Base-by-base conservation (phyloP, 2,113 vertebrate genomes). In the Erpornis zantholeuca region DNA sequence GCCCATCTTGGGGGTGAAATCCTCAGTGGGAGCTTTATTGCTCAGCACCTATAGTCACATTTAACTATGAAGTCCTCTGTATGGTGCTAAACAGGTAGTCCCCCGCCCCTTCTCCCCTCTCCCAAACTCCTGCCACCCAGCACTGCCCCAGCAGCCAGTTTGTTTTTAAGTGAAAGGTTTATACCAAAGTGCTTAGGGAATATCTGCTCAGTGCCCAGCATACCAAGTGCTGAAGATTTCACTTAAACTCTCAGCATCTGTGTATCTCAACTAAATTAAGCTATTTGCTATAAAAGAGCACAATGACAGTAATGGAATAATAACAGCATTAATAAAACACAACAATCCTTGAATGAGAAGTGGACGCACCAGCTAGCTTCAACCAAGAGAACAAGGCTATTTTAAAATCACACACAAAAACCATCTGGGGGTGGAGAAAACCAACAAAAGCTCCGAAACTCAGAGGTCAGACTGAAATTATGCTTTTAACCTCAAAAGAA, bases 261-360 rank as follows among this genome's bases (percentile, higher is more conserved):
- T 95, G 96, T 97, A 96, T 97, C 93, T 97, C 96, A 97, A 95
- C 96, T 97, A 97, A 96, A 97, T 97, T 96, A 96, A 95, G 97
- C 97, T 95, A 96, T 97, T 97, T 94, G 94, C 97, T 97, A 97
- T 97, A 97, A 97, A 97, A 97, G 93, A 96, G 94, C 95, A 96
- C 97, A 96, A 96, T 96, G 97, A 97, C 97, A 97, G 97, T 97
- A 97, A 97, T 97, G 97, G 97, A 97, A 97, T 96, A 97, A 97
- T 96, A 97, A 97, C 97, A 96, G 97, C 97, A 96, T 97, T 97
- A 97, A 97, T 97, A 97, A 97, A 97, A 97, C 95, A 97, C 96
- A 97, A 96, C 97, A 97, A 97, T 94, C 92, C 93, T 96, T 82
- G 11, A 93, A 96, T 93, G 90, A 90, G 94, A 92, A 96, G 90